Evolutionary conservation across 2,888 invertebrate species (phyloP).

Genomic region (Phymatocera aterrima): DNA sequence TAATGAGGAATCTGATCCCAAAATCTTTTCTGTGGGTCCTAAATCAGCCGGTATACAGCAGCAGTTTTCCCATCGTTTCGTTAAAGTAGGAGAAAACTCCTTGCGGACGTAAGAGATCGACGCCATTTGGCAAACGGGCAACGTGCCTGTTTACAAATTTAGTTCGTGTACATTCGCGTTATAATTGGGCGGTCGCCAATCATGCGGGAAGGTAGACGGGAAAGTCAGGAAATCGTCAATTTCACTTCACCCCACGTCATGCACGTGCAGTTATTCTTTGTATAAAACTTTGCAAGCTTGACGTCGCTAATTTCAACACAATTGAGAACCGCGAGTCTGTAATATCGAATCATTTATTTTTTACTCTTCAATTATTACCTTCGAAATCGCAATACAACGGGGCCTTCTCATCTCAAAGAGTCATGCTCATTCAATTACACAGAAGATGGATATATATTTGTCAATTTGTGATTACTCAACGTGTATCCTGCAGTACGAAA

Average conservation of each 20-base stretch:
- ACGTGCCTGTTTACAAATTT: slow-evolving; percentile 38
- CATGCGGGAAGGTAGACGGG: background rate
- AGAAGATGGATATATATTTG: background rate
- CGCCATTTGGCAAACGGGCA: slow-evolving; percentile 40
- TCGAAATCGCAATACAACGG: background rate
- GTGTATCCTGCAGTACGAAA: background rate
- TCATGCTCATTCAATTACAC: background rate
- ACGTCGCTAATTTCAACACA: background rate
- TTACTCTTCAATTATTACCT: background rate
- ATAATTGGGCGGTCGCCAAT: slow-evolving; percentile 31
- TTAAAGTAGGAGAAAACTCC: background rate
- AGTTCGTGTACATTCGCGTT: slow-evolving; percentile 11
- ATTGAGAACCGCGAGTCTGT: too few species aligned
- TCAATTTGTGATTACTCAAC: background rate
- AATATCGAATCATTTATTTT: too few species aligned
- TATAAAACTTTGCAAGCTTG: background rate
- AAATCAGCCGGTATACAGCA: background rate
- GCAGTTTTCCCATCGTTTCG: background rate
- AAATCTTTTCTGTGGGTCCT: too few species aligned
- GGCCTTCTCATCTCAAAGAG: background rate
- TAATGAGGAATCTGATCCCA: too few species aligned
- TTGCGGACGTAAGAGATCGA: background rate
- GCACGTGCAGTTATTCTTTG: background rate
- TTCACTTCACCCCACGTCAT: background rate
- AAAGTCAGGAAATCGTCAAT: background rate